Conservation (phyloP, 2,113 vertebrate genomes). For the Accipiter cooperii region DNA sequence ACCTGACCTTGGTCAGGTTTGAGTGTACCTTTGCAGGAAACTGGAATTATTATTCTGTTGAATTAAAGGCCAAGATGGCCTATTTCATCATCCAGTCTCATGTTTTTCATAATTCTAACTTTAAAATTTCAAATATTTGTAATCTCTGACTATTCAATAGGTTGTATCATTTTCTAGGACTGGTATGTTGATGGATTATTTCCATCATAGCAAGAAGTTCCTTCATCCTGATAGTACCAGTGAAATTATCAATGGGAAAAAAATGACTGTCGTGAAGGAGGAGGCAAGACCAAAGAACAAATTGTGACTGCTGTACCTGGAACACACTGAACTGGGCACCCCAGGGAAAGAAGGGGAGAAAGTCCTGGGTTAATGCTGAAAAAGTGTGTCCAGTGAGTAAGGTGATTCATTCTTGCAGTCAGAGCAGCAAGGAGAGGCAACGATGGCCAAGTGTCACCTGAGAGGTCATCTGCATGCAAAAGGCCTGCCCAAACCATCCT, state of each 20-base stretch:
- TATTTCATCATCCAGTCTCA: background rate
- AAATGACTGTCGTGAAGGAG: background rate
- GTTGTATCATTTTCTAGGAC: background rate
- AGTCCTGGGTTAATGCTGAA: background rate
- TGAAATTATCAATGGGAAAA: background rate
- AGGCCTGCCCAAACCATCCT: background rate
- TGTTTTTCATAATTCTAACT: background rate
- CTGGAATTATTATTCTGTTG: background rate
- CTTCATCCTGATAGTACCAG: background rate
- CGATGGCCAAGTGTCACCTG: background rate
- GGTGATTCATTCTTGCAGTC: background rate
- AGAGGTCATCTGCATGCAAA: background rate
- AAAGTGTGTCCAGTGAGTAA: background rate
- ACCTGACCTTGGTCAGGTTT: background rate
- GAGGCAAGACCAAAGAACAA: background rate
- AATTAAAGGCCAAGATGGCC: background rate
- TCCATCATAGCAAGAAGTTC: background rate
- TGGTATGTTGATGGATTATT: background rate
- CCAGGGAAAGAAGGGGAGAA: background rate
- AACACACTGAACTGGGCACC: background rate
- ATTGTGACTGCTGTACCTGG: background rate
- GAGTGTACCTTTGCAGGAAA: background rate
- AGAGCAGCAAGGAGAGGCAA: background rate
- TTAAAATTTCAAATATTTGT: background rate
- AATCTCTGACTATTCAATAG: background rate